phyloP scores from a whole-genome alignment of 1,140 invertebrate species.

The Lordiphosa mommai region DNA sequence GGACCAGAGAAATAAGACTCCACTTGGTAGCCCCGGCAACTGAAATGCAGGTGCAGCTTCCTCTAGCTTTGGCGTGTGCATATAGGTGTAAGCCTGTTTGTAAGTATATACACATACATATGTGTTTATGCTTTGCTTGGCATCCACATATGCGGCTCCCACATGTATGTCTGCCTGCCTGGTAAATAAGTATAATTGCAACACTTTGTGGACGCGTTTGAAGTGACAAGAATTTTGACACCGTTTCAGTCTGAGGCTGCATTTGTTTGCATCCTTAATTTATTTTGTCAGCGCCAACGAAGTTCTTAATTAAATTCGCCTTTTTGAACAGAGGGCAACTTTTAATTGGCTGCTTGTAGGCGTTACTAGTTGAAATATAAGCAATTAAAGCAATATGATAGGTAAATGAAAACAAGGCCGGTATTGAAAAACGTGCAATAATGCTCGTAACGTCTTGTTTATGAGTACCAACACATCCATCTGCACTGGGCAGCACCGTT shows the following conservation, averaged over 20 bases:
- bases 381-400: too few species aligned
- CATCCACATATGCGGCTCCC: conserved; percentile 17
- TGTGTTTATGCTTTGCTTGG: conserved; percentile 13
- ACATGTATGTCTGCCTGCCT: conserved; percentile 21
- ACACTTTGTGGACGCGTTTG: conserved; percentile 54
- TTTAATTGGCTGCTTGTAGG: too few species aligned
- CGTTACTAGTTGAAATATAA: too few species aligned
- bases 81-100: neutral
- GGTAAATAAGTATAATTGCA: conserved; percentile 62
- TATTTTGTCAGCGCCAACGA: conserved; percentile 31
- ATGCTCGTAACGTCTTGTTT: too few species aligned
- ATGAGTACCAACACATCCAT: too few species aligned
- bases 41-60: conserved; percentile 21
- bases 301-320: conserved; percentile 43
- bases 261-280: conserved; percentile 54
- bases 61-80: neutral
- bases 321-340: neutral
- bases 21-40: conserved; percentile 8
- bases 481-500: too few species aligned
- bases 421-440: too few species aligned
- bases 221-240: conserved; percentile 59
- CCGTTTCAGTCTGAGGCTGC: conserved; percentile 46
- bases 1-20: conserved; percentile 34
- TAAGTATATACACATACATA: neutral
- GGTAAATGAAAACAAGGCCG: too few species aligned